A percentile compares a stretch with the other conserved stretches of the same genome.
These are phyloP conservation scores for Aleiodes leptofemur DNA, from an alignment of 2,888 invertebrate genomes.

Conservation along the genomic window DNA sequence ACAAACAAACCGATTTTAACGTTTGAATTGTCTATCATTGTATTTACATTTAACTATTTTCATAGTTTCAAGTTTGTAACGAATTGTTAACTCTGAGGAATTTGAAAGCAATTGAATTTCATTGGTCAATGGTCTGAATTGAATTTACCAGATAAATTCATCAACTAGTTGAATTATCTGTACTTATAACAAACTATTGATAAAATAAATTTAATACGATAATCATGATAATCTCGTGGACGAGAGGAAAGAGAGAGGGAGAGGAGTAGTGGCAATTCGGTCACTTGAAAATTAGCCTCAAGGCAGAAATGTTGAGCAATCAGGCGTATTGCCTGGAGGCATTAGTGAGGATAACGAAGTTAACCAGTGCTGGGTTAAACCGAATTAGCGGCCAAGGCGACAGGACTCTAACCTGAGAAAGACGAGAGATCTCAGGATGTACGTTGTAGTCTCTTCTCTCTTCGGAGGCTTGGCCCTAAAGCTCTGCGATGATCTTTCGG, in stretches of 20 bases:
- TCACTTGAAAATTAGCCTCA: constrained; percentile 49
- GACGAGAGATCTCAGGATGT: constrained; percentile 40
- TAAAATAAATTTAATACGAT: not conserved
- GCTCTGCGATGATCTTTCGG: constrained; percentile 61
- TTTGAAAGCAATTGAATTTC: constrained; percentile 16
- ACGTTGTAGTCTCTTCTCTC: constrained; percentile 17
- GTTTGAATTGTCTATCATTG: constrained; percentile 13
- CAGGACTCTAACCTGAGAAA: constrained; percentile 47
- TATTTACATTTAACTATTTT: constrained; percentile 20
- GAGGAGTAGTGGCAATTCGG: not conserved
- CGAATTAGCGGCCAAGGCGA: constrained; percentile 60
- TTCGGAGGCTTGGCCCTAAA: constrained; percentile 15
- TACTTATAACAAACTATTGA: not conserved
- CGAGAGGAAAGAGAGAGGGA: not conserved
- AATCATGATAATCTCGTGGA: not conserved
- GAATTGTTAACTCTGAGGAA: constrained; percentile 19
- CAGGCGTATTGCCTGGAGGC: constrained; percentile 69
- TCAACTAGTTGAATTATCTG: too few species aligned
- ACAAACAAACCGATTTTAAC: constrained; percentile 30
- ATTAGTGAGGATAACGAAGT: constrained; percentile 68
- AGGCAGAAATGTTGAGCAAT: constrained; percentile 66
- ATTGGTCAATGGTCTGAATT: not conserved
- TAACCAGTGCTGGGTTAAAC: constrained; percentile 71
- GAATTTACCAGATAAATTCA: not conserved
- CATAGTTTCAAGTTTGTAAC: constrained; percentile 11